Percentiles rank a stretch among this genome's conserved stretches.
phyloP scores from a whole-genome alignment of 2,113 vertebrate genomes.

The Carettochelys insculpta region DNA sequence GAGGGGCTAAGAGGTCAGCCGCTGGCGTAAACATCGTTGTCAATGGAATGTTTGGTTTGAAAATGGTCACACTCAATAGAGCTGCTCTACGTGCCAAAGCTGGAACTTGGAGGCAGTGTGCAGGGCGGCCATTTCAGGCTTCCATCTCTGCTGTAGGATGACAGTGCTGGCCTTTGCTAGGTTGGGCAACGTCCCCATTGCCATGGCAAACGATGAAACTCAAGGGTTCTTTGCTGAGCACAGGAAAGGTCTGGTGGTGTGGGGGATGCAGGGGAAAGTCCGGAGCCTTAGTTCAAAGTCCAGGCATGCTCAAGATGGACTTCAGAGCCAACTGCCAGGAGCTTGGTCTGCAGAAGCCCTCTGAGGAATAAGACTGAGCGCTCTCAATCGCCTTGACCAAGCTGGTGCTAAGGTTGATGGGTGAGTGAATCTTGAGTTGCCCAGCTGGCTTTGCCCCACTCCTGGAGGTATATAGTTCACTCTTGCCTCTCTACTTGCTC shows the following conservation, averaged over 20 bases:
- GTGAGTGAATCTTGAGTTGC: conserved; percentile 26
- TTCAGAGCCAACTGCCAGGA: conserved; percentile 22
- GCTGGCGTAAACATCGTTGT: neutral
- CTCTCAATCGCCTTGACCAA: conserved; percentile 22
- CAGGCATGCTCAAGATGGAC: neutral
- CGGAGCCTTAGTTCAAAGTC: conserved; percentile 19
- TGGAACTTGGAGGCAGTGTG: neutral
- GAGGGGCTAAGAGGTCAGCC: neutral
- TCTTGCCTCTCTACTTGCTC: conserved; percentile 20
- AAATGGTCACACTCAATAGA: neutral
- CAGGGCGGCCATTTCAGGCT: neutral
- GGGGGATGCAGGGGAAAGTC: neutral
- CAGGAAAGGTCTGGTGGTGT: neutral
- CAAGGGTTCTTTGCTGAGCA: neutral
- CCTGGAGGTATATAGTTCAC: conserved; percentile 60
- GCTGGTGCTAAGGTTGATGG: conserved; percentile 47
- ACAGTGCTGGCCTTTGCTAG: neutral
- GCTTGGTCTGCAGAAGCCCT: conserved; percentile 40
- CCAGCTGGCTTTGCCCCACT: conserved; percentile 44
- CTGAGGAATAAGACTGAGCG: conserved; percentile 25
- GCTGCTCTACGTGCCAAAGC: neutral
- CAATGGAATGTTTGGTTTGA: neutral
- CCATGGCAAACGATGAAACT: conserved; percentile 11
- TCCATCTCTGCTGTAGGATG: neutral
- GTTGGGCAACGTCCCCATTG: neutral